Percentiles rank a stretch among this genome's conserved stretches.
phyloP scores from a whole-genome alignment of 2,797 vertebrate species.

The Liparis tanakae region DNA sequence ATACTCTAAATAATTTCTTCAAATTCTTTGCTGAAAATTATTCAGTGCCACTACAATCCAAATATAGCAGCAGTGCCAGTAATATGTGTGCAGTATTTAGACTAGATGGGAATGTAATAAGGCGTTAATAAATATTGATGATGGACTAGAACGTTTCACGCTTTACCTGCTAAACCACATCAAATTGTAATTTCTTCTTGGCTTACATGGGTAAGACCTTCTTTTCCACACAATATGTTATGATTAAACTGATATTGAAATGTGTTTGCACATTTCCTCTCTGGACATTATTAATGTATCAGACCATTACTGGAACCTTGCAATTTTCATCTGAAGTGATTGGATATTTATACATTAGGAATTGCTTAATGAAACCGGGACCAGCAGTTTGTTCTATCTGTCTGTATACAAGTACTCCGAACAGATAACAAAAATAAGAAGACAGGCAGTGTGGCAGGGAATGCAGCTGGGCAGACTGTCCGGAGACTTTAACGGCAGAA shows the following conservation, averaged over 20 bases:
- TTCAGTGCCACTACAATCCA: background rate
- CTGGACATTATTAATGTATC: slow-evolving; percentile 52
- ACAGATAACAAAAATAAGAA: background rate
- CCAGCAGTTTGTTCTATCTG: background rate
- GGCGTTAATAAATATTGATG: slow-evolving; percentile 45
- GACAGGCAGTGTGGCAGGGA: too few species aligned
- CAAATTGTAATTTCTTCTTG: background rate
- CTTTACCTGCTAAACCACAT: slow-evolving; percentile 34
- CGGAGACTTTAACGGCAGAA: background rate
- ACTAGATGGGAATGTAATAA: slow-evolving; percentile 4
- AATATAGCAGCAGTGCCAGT: background rate
- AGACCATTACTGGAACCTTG: slow-evolving; percentile 29
- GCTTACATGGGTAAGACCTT: slow-evolving; percentile 21
- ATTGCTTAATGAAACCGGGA: slow-evolving; percentile 20
- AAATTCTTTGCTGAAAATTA: background rate
- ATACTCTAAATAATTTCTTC: background rate
- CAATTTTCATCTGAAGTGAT: slow-evolving; percentile 31
- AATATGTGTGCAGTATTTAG: slow-evolving; percentile 26
- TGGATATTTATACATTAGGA: slow-evolving; percentile 22
- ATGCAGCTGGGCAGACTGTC: background rate
- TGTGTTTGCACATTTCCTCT: slow-evolving; percentile 40
- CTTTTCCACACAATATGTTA: slow-evolving; percentile 29
- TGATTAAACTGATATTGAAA: slow-evolving; percentile 54
- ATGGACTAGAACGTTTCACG: slow-evolving; percentile 19
- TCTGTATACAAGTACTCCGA: background rate